Evolutionary conservation across 1,140 invertebrate species (phyloP).

Genomic region (Tyrophagus putrescentiae): DNA sequence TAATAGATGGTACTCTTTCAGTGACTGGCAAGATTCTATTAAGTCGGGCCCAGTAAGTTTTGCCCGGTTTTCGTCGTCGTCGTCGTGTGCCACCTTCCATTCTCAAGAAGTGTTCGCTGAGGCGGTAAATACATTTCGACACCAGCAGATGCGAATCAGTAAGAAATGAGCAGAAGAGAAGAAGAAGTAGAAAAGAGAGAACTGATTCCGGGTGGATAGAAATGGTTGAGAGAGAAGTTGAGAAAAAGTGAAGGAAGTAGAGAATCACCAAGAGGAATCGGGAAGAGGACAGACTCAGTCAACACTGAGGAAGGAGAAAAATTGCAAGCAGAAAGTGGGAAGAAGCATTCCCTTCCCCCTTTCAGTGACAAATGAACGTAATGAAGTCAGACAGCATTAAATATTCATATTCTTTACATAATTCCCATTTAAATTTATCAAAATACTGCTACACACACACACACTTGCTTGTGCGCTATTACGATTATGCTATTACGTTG

Average conservation of each 20-base stretch:
- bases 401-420: constrained; percentile 15
- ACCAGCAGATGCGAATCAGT: constrained; percentile 6
- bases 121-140: constrained; percentile 18
- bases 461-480: too few species aligned
- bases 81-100: too few species aligned
- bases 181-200: not conserved
- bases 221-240: too few species aligned
- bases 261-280: not conserved
- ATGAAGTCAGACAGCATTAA: constrained; percentile 19
- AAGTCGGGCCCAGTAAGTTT: too few species aligned
- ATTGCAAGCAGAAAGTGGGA: not conserved
- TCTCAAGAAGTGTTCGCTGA: not conserved
- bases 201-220: too few species aligned
- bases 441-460: not conserved
- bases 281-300: not conserved
- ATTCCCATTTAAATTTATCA: constrained; percentile 16
- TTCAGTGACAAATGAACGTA: constrained; percentile 5
- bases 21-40: too few species aligned
- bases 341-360: not conserved
- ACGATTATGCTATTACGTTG: too few species aligned
- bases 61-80: too few species aligned
- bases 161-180: too few species aligned
- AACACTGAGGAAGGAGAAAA: not conserved
- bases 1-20: too few species aligned
- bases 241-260: not conserved